phyloP scores from a whole-genome alignment of 64 coral and sea anemone species.

The Porites lutea region DNA sequence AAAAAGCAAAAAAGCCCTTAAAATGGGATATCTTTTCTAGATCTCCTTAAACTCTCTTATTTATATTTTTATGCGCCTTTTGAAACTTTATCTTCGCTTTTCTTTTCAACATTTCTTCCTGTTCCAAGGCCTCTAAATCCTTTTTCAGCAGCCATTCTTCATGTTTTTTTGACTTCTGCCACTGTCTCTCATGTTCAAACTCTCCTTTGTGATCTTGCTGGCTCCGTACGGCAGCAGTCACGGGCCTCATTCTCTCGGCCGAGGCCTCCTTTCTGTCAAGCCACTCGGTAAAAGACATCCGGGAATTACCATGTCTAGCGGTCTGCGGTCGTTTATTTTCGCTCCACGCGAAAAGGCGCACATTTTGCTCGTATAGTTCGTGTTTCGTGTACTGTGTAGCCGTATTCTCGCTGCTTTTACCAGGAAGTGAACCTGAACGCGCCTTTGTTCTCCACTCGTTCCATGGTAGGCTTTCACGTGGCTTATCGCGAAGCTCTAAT shows the following conservation, averaged over 20 bases:
- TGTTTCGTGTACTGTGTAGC: background rate
- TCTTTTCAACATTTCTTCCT: slow-evolving; percentile 10
- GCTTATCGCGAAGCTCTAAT: slow-evolving; percentile 1
- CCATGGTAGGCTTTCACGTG: slow-evolving; percentile 29
- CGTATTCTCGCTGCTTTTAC: background rate
- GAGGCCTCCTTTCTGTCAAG: slow-evolving; percentile 11
- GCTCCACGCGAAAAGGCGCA: background rate
- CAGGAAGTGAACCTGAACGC: slow-evolving; percentile 9
- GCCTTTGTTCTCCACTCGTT: slow-evolving; percentile 36
- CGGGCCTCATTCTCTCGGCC: background rate
- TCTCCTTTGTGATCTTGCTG: background rate
- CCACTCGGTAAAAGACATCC: slow-evolving; percentile 42
- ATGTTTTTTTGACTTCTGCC: background rate
- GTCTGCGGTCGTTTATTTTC: slow-evolving; percentile 18
- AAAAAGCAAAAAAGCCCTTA: no score
- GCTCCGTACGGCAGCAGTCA: background rate
- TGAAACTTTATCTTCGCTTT: slow-evolving; percentile 24
- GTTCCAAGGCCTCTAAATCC: slow-evolving; percentile 5
- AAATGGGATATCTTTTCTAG: no score
- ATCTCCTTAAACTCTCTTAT: background rate
- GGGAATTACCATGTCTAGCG: background rate
- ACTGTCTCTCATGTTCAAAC: background rate
- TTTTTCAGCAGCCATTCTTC: slow-evolving; percentile 60
- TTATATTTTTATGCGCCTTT: background rate
- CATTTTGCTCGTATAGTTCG: background rate